These are phyloP conservation scores for Drosophila multiciliata DNA, from an alignment of 2,888 invertebrate species.

Conservation along the genomic window DNA sequence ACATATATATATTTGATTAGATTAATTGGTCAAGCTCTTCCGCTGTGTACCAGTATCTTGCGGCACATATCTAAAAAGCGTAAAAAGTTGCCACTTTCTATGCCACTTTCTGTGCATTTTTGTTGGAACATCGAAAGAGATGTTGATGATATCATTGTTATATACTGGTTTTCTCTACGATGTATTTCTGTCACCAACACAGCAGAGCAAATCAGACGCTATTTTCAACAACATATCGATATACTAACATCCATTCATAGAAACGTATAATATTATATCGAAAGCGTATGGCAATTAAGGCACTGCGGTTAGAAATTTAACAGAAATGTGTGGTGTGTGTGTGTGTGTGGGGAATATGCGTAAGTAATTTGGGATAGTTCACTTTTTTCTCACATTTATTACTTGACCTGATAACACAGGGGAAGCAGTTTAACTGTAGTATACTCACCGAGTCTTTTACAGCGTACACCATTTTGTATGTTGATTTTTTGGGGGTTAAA, in stretches of 20 bases:
- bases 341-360: conserved; percentile 4
- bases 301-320: conserved; percentile 10
- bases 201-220: conserved; percentile 33
- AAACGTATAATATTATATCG: conserved; percentile 15
- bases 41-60: conserved; percentile 17
- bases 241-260: background rate
- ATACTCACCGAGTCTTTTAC: conserved; percentile 81
- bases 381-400: conserved; percentile 24
- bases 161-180: conserved; percentile 49
- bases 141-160: conserved; percentile 61
- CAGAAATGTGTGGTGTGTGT: conserved; percentile 1
- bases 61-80: conserved; percentile 16
- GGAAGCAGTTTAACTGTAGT: background rate
- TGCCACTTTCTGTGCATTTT: conserved; percentile 10
- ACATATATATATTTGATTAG: background rate
- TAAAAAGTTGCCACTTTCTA: conserved; percentile 37
- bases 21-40: conserved; percentile 6
- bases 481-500: conserved; percentile 24
- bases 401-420: conserved; percentile 40
- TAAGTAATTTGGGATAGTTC: conserved; percentile 14
- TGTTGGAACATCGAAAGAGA: conserved; percentile 31
- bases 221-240: background rate
- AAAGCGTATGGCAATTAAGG: conserved; percentile 51
- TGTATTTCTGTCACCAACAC: conserved; percentile 23
- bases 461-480: conserved; percentile 81